Evolutionary conservation across 2,797 vertebrate genomes (phyloP).

Genomic region (Acridotheres tristis): DNA sequence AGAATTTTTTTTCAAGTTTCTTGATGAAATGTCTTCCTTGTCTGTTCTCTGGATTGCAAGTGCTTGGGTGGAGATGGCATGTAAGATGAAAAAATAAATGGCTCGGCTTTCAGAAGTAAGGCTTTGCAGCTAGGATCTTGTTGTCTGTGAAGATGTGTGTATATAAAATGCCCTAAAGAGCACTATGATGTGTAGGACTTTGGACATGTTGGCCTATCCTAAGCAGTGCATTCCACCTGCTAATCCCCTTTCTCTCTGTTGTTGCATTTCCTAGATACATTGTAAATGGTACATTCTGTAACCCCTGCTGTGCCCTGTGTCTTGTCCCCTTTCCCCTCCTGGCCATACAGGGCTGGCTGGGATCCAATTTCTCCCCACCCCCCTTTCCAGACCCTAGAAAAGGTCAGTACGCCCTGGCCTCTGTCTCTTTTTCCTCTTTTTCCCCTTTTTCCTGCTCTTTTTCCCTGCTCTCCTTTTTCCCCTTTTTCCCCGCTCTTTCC

Average conservation of each 20-base stretch:
- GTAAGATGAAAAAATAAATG: background rate
- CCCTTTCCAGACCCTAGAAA: no score
- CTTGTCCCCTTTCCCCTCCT: no score
- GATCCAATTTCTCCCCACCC: no score
- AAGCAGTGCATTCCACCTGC: background rate
- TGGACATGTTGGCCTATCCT: rapidly evolving
- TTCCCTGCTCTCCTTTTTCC: no score
- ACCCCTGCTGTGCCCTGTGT: no score
- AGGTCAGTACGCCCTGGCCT: no score
- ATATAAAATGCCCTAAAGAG: background rate
- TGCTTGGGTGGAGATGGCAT: background rate
- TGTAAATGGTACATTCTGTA: no score
- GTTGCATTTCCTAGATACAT: no score
- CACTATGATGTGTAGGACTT: background rate
- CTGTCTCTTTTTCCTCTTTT: no score
- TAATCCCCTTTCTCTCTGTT: background rate
- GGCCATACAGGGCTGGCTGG: no score
- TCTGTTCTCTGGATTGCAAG: background rate
- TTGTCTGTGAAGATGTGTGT: background rate
- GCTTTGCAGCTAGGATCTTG: background rate
- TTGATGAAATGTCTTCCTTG: background rate
- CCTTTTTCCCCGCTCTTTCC: no score
- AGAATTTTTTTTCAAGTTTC: background rate
- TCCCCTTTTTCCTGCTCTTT: no score
- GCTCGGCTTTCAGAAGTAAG: background rate